A percentile compares a stretch with the other conserved stretches of the same genome.
phyloP scores from a whole-genome alignment of 2,888 invertebrate genomes.

The Ophion ellenae region DNA sequence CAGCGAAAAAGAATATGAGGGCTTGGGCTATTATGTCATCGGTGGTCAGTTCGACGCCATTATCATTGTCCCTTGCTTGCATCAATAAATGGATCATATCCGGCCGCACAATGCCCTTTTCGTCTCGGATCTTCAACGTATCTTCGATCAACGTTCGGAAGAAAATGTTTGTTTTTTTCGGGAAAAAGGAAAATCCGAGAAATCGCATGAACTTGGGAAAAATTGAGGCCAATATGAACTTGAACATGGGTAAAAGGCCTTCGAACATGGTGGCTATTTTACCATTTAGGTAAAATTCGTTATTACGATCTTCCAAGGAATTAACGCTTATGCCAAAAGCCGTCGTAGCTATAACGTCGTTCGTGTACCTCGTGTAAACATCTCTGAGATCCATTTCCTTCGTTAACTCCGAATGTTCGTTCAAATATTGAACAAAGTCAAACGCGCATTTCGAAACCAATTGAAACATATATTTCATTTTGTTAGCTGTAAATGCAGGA shows the following conservation, averaged over 20 bases:
- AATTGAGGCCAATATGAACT: conserved; percentile 24
- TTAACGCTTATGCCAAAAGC: conserved; percentile 86
- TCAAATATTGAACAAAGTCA: conserved; percentile 73
- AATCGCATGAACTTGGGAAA: conserved; percentile 57
- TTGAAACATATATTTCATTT: conserved; percentile 77
- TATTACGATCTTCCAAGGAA: conserved; percentile 85
- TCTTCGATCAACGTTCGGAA: conserved; percentile 71
- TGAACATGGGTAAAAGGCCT: conserved; percentile 32
- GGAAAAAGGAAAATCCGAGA: conserved; percentile 49
- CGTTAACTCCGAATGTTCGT: conserved; percentile 71
- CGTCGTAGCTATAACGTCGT: conserved; percentile 86
- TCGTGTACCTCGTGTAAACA: conserved; percentile 85
- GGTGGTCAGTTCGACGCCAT: conserved; percentile 49
- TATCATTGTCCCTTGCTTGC: conserved; percentile 79
- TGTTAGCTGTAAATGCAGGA: conserved; percentile 78
- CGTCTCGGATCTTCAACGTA: conserved; percentile 82
- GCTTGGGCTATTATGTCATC: conserved; percentile 84
- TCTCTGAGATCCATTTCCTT: conserved; percentile 83
- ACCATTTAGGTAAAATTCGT: conserved; percentile 84
- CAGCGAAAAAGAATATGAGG: conserved; percentile 72
- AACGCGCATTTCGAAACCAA: conserved; percentile 72
- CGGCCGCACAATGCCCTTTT: conserved; percentile 84
- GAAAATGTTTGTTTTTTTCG: conserved; percentile 50
- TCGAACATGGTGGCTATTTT: conserved; percentile 64
- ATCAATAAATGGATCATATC: conserved; percentile 87